Evolutionary conservation across 1,140 invertebrate genomes (phyloP).

Genomic region (Drosophila insularis): DNA sequence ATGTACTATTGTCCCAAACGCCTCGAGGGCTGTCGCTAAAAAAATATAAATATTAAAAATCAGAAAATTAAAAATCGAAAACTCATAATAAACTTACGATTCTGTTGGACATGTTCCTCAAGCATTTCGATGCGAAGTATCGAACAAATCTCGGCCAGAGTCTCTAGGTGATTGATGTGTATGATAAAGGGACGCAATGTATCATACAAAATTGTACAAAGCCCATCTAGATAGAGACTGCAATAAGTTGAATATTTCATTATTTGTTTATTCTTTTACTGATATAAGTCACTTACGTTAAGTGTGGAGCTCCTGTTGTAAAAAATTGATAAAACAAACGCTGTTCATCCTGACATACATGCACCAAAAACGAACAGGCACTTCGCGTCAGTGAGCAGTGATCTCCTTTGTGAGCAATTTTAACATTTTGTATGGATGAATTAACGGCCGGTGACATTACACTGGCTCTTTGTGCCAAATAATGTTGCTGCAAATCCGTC

Average conservation of each 20-base stretch:
- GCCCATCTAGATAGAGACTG: slow-evolving; percentile 89
- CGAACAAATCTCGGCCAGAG: slow-evolving; percentile 96
- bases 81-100: slow-evolving; percentile 84
- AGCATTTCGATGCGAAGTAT: slow-evolving; percentile 97
- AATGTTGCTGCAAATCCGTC: slow-evolving; percentile 92
- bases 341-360: slow-evolving; percentile 96
- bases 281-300: slow-evolving; percentile 85
- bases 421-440: slow-evolving; percentile 89
- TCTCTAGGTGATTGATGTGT: slow-evolving; percentile 98
- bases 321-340: slow-evolving; percentile 96
- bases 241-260: slow-evolving; percentile 17
- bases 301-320: slow-evolving; percentile 85
- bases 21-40: slow-evolving; percentile 86
- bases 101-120: slow-evolving; percentile 95
- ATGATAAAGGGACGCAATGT: slow-evolving; percentile 97
- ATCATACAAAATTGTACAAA: slow-evolving; percentile 97
- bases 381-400: slow-evolving; percentile 94
- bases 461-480: slow-evolving; percentile 89
- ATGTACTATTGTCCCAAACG: slow-evolving; percentile 92
- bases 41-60: slow-evolving; percentile 9
- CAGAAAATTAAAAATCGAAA: background rate
- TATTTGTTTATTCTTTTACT: background rate
- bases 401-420: slow-evolving; percentile 89
- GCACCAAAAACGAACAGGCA: slow-evolving; percentile 94
- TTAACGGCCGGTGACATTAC: slow-evolving; percentile 86